Evolutionary conservation across 2,888 invertebrate genomes (phyloP).

Genomic region (Cheilosia scutellata): DNA sequence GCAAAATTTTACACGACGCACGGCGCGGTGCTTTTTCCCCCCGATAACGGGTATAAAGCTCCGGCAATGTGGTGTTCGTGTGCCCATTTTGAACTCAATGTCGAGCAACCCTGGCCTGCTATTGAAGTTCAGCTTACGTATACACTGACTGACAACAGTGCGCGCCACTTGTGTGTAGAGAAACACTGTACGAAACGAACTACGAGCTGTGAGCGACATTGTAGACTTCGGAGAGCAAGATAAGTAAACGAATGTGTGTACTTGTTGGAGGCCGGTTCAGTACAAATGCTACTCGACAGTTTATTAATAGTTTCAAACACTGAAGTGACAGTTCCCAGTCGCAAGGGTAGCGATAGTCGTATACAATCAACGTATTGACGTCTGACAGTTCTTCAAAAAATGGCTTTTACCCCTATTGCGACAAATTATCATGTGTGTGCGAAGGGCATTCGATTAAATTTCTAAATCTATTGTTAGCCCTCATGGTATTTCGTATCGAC

Average conservation of each 20-base stretch:
- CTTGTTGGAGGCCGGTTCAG: constrained; percentile 74
- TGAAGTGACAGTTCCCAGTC: constrained; percentile 47
- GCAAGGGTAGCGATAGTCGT: constrained; percentile 62
- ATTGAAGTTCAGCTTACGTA: constrained; percentile 76
- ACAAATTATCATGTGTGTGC: constrained; percentile 4
- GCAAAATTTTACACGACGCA: constrained; percentile 54
- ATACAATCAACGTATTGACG: not conserved
- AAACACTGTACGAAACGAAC: constrained; percentile 4
- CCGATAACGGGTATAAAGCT: constrained; percentile 74
- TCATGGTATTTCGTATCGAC: constrained; percentile 5
- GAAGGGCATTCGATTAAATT: constrained; percentile 16
- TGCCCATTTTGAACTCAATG: constrained; percentile 76
- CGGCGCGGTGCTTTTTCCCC: not conserved
- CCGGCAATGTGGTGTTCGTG: constrained; percentile 73
- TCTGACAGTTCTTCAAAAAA: constrained; percentile 21
- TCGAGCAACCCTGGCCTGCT: constrained; percentile 77
- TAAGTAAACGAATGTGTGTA: constrained; percentile 67
- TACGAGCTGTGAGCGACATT: constrained; percentile 64
- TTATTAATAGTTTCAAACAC: constrained; percentile 62
- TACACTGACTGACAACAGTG: constrained; percentile 14
- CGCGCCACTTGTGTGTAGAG: constrained; percentile 24
- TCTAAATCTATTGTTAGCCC: constrained; percentile 35
- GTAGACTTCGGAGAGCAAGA: constrained; percentile 59
- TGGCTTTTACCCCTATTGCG: constrained; percentile 33
- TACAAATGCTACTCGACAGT: constrained; percentile 53